Evolutionary conservation across 1,140 invertebrate genomes (phyloP), one percentile per base, ranked within the genome.

Genomic region (Cecropterus lyciades): DNA sequence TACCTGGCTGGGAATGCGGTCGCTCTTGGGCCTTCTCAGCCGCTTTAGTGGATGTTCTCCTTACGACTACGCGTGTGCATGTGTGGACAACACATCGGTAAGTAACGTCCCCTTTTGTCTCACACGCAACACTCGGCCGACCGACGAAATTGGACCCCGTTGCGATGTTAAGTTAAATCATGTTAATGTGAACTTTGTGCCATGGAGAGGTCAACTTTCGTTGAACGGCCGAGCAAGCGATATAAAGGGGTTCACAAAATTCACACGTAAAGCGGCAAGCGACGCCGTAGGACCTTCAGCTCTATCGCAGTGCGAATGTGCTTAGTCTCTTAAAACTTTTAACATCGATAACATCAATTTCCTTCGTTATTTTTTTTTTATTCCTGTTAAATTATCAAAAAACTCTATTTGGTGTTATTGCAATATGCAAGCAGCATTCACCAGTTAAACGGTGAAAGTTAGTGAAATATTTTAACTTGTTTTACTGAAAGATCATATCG

Each of bases 1-100:
- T 93, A 93, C 92, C 92, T 93, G 92, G 92, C 85, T 93, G 92
- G 83, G 92, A 93, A 84, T 93, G 91, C 69, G 92, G 92, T 85
- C 92, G 89, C 77, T 93, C 92, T 92, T 93, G 92, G 83, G 89
- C 85, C 88, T 93, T 93, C 82, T 93, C 92, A 83, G 92, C 88
- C 85, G 89, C 86, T 92, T 93, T 93, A 87, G 92, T 93, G 87
- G 92, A 93, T 73, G 89, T 93, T 92, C 91, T 92, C 87, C 92
- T 88, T 85, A 93, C 91, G 82, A 93, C 92, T 93, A 91, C 87
- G 82, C 84, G 87, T 83, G 89, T 89, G 89, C 87, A 90, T 90
- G 87, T 90, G 89, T 89, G 87, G 85, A 90, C 89, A 92, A 92
- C 87, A 90, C 87, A 87, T 89, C 77, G 78, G 81, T 91, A 83